Evolutionary conservation across 2,888 invertebrate genomes (phyloP).

Genomic region (Gari tellinella): DNA sequence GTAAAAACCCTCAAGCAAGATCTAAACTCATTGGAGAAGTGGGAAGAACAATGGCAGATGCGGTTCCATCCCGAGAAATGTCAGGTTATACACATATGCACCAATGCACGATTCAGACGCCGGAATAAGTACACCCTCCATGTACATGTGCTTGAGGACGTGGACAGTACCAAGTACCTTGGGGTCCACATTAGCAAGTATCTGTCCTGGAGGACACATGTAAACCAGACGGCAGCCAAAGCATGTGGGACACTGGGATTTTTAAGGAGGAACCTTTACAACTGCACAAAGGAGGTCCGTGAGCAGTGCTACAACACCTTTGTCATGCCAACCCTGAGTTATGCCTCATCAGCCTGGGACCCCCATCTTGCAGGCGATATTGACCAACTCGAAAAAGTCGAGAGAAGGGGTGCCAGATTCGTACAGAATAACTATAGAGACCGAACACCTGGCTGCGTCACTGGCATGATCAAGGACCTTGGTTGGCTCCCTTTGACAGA

Average conservation of each 20-base stretch:
- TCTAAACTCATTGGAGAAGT: background rate
- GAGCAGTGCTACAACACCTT: slow-evolving; percentile 6
- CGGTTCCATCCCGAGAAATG: slow-evolving; percentile 14
- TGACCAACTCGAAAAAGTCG: slow-evolving; percentile 2
- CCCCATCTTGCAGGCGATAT: slow-evolving; percentile 6
- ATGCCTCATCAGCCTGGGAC: slow-evolving; percentile 3
- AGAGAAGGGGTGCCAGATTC: background rate
- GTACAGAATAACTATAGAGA: too few species aligned
- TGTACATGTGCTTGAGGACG: background rate
- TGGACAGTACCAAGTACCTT: slow-evolving; percentile 14
- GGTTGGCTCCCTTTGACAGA: too few species aligned
- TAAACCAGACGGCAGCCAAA: slow-evolving; percentile 1
- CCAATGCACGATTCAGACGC: background rate
- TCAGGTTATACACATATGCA: slow-evolving; percentile 2
- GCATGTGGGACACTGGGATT: background rate
- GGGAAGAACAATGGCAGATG: slow-evolving; percentile 14
- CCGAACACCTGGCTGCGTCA: too few species aligned
- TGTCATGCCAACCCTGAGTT: slow-evolving; percentile 10
- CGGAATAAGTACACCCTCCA: background rate
- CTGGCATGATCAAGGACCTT: too few species aligned
- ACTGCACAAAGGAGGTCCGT: slow-evolving; percentile 1
- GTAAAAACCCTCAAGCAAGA: background rate
- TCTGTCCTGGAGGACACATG: slow-evolving; percentile 11
- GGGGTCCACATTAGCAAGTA: slow-evolving; percentile 12
- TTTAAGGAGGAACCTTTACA: too few species aligned